Conservation (phyloP, 2,888 invertebrate species). For the Torymus texanus region DNA sequence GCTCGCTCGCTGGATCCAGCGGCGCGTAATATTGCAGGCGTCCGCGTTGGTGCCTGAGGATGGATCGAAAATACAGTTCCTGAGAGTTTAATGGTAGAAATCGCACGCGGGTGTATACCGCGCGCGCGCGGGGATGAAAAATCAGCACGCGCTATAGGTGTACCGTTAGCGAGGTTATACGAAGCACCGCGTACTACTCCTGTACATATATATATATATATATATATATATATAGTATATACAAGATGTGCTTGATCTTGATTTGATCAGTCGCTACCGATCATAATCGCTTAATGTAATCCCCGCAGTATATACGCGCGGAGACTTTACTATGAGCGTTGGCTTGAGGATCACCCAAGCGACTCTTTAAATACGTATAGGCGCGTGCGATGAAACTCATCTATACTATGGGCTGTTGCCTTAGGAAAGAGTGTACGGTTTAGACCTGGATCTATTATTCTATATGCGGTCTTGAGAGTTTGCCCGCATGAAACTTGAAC, state of each 20-base stretch:
- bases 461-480: neutral
- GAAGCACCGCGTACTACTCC: neutral
- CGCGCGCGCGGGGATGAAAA: neutral
- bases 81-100: conserved; percentile 4
- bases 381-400: conserved; percentile 48
- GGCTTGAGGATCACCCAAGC: conserved; percentile 63
- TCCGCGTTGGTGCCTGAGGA: neutral
- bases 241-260: conserved; percentile 61
- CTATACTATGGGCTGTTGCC: conserved; percentile 18
- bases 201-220: neutral
- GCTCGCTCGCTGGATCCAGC: neutral
- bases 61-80: conserved; percentile 19
- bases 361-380: conserved; percentile 65
- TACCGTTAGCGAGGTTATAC: conserved; percentile 44
- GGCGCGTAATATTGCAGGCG: conserved; percentile 32
- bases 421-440: neutral
- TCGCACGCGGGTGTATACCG: neutral
- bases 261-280: conserved; percentile 66
- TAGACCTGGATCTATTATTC: no score
- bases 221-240: no score
- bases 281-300: conserved; percentile 69
- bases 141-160: neutral
- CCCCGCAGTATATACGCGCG: conserved; percentile 56
- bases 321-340: conserved; percentile 46
- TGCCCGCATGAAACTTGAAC: conserved; percentile 3